Conservation (phyloP, 1,140 invertebrate species). For the Calycopis cecrops region DNA sequence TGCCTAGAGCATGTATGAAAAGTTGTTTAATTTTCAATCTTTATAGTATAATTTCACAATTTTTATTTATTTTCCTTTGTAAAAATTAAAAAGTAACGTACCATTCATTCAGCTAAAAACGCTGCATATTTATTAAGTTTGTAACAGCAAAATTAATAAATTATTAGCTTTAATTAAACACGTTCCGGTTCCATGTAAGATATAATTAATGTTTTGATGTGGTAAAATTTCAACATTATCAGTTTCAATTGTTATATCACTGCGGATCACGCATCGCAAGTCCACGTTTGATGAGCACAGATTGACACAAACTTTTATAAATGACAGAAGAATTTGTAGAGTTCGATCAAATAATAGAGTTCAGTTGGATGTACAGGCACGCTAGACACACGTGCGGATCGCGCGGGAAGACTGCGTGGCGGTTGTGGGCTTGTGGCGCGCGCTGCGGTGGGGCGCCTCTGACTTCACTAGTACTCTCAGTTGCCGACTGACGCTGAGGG, state of each 20-base stretch:
- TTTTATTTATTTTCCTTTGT: too few relatives aligned
- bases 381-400: slow-evolving; percentile 65
- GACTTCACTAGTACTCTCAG: slow-evolving; percentile 32
- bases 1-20: neutral
- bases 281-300: slow-evolving; percentile 31
- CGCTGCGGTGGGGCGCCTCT: slow-evolving; percentile 49
- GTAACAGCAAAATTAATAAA: slow-evolving; percentile 44
- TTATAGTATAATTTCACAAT: too few relatives aligned
- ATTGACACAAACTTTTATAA: slow-evolving; percentile 35
- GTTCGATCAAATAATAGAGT: slow-evolving; percentile 36
- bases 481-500: slow-evolving; percentile 42
- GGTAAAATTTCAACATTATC: slow-evolving; percentile 60
- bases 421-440: slow-evolving; percentile 37
- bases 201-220: slow-evolving; percentile 63
- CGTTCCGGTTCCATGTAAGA: slow-evolving; percentile 60
- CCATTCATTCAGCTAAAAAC: slow-evolving; percentile 36
- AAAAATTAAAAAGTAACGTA: slow-evolving; percentile 28
- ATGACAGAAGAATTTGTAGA: slow-evolving; percentile 28
- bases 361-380: slow-evolving; percentile 45
- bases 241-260: slow-evolving; percentile 57
- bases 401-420: slow-evolving; percentile 74
- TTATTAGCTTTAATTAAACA: slow-evolving; percentile 54
- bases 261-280: slow-evolving; percentile 38
- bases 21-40: neutral
- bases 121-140: slow-evolving; percentile 25